Evolutionary conservation across 2,888 invertebrate genomes (phyloP).

Genomic region (Dinocampus coccinellae): DNA sequence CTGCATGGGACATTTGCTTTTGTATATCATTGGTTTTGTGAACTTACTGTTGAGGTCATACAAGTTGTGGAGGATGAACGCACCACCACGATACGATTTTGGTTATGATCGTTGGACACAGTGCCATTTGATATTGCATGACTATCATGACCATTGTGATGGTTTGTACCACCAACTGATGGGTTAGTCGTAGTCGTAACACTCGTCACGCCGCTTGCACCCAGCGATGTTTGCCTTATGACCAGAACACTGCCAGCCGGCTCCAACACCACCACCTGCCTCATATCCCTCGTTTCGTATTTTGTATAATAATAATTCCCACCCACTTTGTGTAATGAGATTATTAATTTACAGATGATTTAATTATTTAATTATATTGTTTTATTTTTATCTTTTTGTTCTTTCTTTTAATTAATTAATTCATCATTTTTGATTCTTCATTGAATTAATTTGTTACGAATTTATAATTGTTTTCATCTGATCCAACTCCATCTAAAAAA

Average conservation of each 20-base stretch:
- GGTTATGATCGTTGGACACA: conserved; percentile 65
- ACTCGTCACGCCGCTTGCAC: conserved; percentile 49
- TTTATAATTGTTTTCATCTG: not conserved
- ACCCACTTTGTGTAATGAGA: no score
- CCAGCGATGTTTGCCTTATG: conserved; percentile 64
- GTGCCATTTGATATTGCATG: conserved; percentile 55
- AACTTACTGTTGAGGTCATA: conserved; percentile 60
- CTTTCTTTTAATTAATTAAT: not conserved
- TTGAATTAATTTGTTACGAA: not conserved
- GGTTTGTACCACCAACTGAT: conserved; percentile 46
- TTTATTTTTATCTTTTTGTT: not conserved
- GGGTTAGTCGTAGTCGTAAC: conserved; percentile 52
- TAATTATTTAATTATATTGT: not conserved
- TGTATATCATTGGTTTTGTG: conserved; percentile 29
- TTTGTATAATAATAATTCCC: not conserved
- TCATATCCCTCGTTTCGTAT: conserved; percentile 52
- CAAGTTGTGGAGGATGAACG: conserved; percentile 62
- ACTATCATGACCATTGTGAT: conserved; percentile 56
- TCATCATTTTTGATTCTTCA: not conserved
- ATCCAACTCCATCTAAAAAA: not conserved
- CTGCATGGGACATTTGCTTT: conserved; percentile 29
- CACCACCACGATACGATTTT: conserved; percentile 67
- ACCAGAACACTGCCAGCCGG: conserved; percentile 67
- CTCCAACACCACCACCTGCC: conserved; percentile 66
- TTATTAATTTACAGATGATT: no score